Evolutionary conservation across 2,113 vertebrate species (phyloP), one percentile per base, ranked within the genome.

Genomic region (Polypterus senegalus): DNA sequence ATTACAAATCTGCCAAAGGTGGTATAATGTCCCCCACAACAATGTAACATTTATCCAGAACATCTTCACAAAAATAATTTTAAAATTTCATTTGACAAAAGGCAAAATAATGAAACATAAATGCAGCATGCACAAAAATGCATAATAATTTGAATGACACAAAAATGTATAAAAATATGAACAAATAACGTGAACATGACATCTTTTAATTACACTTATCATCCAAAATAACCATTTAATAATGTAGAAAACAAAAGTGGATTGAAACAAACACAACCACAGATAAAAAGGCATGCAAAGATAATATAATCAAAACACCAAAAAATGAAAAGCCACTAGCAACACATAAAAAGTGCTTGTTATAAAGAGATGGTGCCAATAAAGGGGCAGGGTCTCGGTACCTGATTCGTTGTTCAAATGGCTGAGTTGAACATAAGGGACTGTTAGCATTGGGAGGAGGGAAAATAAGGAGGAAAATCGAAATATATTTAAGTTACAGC

Each of bases 331-430:
- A 67, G 62, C 63, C 63, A 59, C 59, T 5, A 56, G 4, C 51
- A 69, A 7, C 45, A 5, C 46, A 6, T 46, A 48, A 53, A 7
- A 57, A 64, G 66, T 56, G 61, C 27, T 11, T 9, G 52, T 57
- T 47, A 47, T 55, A 59, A 11, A 64, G 69, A 55, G 27, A 27
- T 60, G 67, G 51, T 49, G 43, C n/a, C 56, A 45, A 27, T 58
- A 45, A 58, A 55, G 58, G 67, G 64, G 71, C 68, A 57, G 74
- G 63, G 65, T 78, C 81, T 73, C 82, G 83, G 79, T 93, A 94
- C 92, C 92, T 92, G 92, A 89, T 89, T 92, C 88, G 88, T 77
- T 85, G 90, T 82, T 91, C 83, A 92, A 75, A 74, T 88, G 89
- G 82, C 84, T 92, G 87, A 93, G 89, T 69, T 91, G 86, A 84